Percentiles rank a stretch among this genome's conserved stretches.
Conservation (phyloP, 2,888 invertebrate genomes). For the Palloptera scutellata region DNA sequence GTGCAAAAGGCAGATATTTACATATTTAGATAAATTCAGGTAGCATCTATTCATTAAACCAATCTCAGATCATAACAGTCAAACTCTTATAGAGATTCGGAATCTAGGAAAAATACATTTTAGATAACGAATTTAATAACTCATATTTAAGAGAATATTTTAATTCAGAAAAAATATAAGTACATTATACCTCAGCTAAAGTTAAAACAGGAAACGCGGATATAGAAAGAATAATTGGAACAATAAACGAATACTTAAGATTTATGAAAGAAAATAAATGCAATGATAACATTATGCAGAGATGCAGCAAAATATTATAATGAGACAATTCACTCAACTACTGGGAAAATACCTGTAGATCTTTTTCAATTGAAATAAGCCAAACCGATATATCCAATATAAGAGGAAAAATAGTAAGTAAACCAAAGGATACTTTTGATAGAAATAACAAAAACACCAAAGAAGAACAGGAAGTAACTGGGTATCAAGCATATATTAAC, state of each 20-base stretch:
- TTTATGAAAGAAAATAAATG: constrained; percentile 15
- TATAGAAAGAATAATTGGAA: constrained; percentile 12
- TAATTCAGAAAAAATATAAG: constrained; percentile 13
- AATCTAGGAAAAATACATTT: constrained; percentile 7
- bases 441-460: constrained; percentile 9
- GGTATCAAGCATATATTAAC: constrained; percentile 8
- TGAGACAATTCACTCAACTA: constrained; percentile 16
- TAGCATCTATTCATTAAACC: constrained; percentile 17
- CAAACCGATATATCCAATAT: too few species aligned
- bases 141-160: constrained; percentile 21
- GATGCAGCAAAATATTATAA: constrained; percentile 19
- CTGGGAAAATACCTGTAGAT: constrained; percentile 9
- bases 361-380: too few species aligned
- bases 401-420: too few species aligned
- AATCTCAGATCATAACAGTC: constrained; percentile 4
- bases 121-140: constrained; percentile 24
- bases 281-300: constrained; percentile 8
- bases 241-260: constrained; percentile 16
- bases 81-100: constrained; percentile 18
- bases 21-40: constrained; percentile 23
- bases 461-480: constrained; percentile 11
- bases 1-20: constrained; percentile 23
- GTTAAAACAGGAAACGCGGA: constrained; percentile 18
- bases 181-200: constrained; percentile 12
- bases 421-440: constrained; percentile 10